Conservation (phyloP, 2,888 invertebrate species). For the Lomographa bimaculata region DNA sequence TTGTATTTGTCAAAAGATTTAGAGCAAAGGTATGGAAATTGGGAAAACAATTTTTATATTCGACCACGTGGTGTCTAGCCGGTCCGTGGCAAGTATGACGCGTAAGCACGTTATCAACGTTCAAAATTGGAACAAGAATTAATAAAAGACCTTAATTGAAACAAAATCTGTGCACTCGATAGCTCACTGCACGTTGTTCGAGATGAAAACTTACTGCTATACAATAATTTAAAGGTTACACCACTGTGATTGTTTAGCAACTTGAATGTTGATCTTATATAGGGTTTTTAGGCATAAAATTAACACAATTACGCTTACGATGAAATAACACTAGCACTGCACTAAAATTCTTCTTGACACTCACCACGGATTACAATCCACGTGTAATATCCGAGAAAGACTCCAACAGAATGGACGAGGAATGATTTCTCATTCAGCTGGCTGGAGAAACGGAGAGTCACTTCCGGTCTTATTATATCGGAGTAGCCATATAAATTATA, state of each 20-base stretch:
- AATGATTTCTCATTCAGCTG: slow-evolving; percentile 75
- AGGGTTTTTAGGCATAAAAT: neutral
- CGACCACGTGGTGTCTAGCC: slow-evolving; percentile 80
- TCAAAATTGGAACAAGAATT: slow-evolving; percentile 43
- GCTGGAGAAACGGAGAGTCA: slow-evolving; percentile 65
- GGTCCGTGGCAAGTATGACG: slow-evolving; percentile 71
- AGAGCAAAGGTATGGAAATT: slow-evolving; percentile 23
- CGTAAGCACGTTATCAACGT: slow-evolving; percentile 68
- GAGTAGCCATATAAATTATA: slow-evolving; percentile 45
- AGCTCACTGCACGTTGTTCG: slow-evolving; percentile 23
- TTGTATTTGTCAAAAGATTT: slow-evolving; percentile 13
- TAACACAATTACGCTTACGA: slow-evolving; percentile 39
- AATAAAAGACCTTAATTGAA: slow-evolving; percentile 33
- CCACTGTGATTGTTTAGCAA: slow-evolving; percentile 2
- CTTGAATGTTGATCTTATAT: too few species aligned
- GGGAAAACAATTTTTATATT: slow-evolving; percentile 49
- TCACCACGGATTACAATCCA: slow-evolving; percentile 81
- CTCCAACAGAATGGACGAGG: slow-evolving; percentile 88
- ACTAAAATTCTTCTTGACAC: slow-evolving; percentile 72
- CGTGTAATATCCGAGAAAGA: slow-evolving; percentile 86
- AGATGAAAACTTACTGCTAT: too few species aligned
- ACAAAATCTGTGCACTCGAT: slow-evolving; percentile 25
- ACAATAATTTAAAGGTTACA: slow-evolving; percentile 6
- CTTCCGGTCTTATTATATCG: slow-evolving; percentile 57
- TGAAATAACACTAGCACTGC: slow-evolving; percentile 68